Evolutionary conservation across 2,888 invertebrate genomes (phyloP), one percentile per base, ranked within the genome.

Genomic region (Caenorhabditis becei): DNA sequence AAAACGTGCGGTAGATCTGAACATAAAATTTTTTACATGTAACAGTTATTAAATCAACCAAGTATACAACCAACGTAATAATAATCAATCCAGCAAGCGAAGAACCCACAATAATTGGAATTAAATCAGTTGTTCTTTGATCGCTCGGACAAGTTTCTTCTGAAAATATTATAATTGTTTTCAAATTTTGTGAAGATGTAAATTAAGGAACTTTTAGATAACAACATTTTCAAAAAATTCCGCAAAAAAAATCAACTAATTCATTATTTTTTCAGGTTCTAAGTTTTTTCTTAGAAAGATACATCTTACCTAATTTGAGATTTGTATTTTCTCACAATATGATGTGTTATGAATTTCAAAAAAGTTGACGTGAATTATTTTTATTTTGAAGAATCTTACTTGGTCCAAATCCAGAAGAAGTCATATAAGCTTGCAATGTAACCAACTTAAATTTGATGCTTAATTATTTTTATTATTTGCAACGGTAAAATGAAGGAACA

Each of bases 71-170:
- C 23, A 86, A 67, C 0, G 83, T 83, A 35, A 86, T 56, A 0
- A 85, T 65, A 11, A 85, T 83, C 10, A 87, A 53, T 5, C 82
- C 83, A n/a, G 87, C 83, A 14, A 87, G 72, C 1, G 67, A 69
- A 10, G 81, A 82, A 35, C 84, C 84, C 35, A 87, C 85, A 37
- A 86, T 85, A 2, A 87, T 80, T 7, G 87, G 86, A 23, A 87
- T 79, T 11, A 78, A 58, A 58, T 87, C 87, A n/a, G 83, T 80
- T 18, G 67, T 77, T 11, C 47, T 71, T 63, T 87, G 86, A 61
- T 87, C 87, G 7, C 75, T 80, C 11, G 84, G 67, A 63, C 87
- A 87, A 0, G 65, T 82, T 56, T 71, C 66, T 37, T 71, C 87
- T 87, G 32, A 2, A 41, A 41, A 41, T 41, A 41, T 41, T 41